Evolutionary conservation across 2,888 invertebrate species (phyloP), one percentile per base, ranked within the genome.

Genomic region (Anaspis maculata): DNA sequence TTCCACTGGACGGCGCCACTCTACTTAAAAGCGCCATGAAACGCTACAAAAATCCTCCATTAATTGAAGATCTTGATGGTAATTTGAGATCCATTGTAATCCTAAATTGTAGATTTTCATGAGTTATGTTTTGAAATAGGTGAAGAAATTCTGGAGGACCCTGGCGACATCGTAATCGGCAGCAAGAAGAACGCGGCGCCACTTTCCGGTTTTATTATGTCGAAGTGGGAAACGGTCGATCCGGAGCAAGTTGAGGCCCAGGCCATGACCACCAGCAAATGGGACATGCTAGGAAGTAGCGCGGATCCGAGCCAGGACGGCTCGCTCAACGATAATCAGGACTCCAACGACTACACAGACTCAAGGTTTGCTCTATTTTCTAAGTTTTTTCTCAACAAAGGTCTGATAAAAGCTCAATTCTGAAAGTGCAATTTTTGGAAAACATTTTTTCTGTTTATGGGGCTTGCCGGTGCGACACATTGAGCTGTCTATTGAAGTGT

Each of bases 171-270:
- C 19, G 45, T 49, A 23, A 36, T 42, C 3, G n/a, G n/a, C n/a
- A n/a, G n/a, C n/a, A 62, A 51, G 27, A 61, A 62, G 34, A 56
- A 38, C 27, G 54, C 51, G 42, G 55, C 62, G 15, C 31, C 39
- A 13, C 74, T 75, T 37, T 78, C 79, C 1, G 79, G 78, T 9
- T 90, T 95, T 69, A 83, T 91, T 35, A 86, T 88, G 5, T 94
- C 94, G 2, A 88, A 91, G 62, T 97, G 96, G 96, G 95, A 97
- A 73, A 86, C 85, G 25, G 87, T 97, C 13, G 94, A 95, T 67
- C 89, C 91, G 13, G 80, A 83, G 51, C 79, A 83, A 60, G 71
- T 77, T 37, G 85, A 86, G 61, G 82, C 79, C 3, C 79, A 81
- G 64, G 88, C 88, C 4, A 84, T 88, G 73, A 86, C 83, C 1